phyloP scores from a whole-genome alignment of 2,888 invertebrate species.

The Poecilobothrus nobilitatus region DNA sequence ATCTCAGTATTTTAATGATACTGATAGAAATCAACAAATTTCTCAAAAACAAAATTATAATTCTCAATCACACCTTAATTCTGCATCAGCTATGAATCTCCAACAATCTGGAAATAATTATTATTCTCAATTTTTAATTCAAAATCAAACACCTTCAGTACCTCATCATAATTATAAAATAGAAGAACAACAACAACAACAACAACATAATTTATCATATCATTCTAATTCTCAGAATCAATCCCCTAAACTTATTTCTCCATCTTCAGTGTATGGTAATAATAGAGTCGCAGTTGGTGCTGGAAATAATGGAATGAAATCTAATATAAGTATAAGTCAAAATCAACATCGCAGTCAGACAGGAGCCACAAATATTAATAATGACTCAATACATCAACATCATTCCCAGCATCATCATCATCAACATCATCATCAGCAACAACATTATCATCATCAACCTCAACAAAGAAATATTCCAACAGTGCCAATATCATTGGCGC shows the following conservation, averaged over 20 bases:
- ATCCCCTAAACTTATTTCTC: not conserved
- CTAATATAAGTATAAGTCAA: not conserved
- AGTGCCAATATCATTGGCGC: slow-evolving; percentile 20
- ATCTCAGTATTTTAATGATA: slow-evolving; percentile 19
- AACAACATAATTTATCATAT: not conserved
- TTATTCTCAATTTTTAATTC: slow-evolving; percentile 2
- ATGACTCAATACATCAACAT: slow-evolving; percentile 24
- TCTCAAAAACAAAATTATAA: slow-evolving; percentile 30
- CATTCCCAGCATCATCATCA: slow-evolving; percentile 24
- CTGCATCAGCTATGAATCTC: slow-evolving; percentile 15
- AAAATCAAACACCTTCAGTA: not conserved
- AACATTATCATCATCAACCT: slow-evolving; percentile 24
- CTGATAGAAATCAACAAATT: slow-evolving; percentile 16
- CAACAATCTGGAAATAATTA: not conserved
- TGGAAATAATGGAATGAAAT: not conserved
- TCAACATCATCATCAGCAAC: slow-evolving; percentile 21
- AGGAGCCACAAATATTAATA: slow-evolving; percentile 28
- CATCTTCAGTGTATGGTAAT: not conserved
- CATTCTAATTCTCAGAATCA: not conserved
- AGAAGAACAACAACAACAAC: not conserved
- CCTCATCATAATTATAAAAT: not conserved
- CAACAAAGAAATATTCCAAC: slow-evolving; percentile 23
- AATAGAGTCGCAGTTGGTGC: not conserved
- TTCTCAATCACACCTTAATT: slow-evolving; percentile 19
- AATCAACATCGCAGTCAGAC: slow-evolving; percentile 15